Evolutionary conservation across 2,797 vertebrate species (phyloP).

Genomic region (Tinamus major): DNA sequence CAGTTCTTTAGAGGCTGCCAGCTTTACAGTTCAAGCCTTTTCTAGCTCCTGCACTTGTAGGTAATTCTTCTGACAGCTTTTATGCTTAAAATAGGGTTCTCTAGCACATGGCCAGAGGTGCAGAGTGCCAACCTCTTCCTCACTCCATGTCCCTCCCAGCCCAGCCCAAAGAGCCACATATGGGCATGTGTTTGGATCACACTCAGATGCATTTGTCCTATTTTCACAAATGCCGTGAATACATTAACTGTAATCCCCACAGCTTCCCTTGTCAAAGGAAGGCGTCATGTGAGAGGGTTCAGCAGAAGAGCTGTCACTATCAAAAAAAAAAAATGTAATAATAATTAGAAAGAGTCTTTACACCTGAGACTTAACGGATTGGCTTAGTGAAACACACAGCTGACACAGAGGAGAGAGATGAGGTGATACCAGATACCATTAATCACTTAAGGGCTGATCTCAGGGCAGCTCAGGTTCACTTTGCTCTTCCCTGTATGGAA

Average conservation of each 20-base stretch:
- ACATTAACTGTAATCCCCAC: constrained; percentile 52
- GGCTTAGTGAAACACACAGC: not conserved
- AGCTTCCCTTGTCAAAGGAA: constrained; percentile 37
- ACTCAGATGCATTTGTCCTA: not conserved
- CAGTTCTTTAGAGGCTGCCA: not conserved
- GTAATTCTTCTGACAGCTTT: constrained; percentile 14
- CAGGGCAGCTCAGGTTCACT: not conserved
- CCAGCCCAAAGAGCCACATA: not conserved
- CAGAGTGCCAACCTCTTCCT: not conserved
- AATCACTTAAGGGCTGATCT: not conserved
- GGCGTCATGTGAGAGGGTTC: not conserved
- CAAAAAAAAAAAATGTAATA: not conserved
- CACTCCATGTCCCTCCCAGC: not conserved
- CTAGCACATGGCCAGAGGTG: not conserved
- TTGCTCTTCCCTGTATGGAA: not conserved
- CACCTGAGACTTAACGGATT: constrained; percentile 4
- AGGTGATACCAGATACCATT: not conserved
- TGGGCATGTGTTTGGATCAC: constrained; percentile 2
- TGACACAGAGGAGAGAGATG: not conserved
- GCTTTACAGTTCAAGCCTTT: constrained; percentile 21
- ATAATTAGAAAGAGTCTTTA: constrained; percentile 4
- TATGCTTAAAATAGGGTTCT: not conserved
- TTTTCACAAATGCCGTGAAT: constrained; percentile 9
- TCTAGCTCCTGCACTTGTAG: not conserved
- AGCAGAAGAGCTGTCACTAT: not conserved